phyloP scores from a whole-genome alignment of 2,888 invertebrate genomes.

The Scaptomyza parva region DNA sequence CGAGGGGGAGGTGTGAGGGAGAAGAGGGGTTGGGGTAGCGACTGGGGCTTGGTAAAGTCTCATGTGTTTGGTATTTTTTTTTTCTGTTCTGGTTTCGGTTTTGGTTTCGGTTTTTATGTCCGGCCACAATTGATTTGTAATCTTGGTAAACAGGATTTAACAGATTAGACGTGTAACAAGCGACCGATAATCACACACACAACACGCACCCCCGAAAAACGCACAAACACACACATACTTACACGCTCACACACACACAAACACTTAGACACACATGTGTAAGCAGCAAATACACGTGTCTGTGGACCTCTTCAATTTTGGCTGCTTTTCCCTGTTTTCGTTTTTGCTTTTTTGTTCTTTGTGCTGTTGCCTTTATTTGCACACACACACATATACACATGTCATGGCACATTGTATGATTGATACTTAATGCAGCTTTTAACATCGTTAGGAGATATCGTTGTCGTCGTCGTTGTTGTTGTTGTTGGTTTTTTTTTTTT shows the following conservation, averaged over 20 bases:
- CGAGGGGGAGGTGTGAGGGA: too few species aligned
- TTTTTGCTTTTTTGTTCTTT: slow-evolving; percentile 32
- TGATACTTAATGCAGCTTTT: slow-evolving; percentile 78
- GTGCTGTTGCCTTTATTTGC: slow-evolving; percentile 7
- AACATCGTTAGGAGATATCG: slow-evolving; percentile 70
- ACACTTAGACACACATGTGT: slow-evolving; percentile 4
- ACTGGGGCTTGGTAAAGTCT: slow-evolving; percentile 8
- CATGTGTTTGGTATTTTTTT: slow-evolving; percentile 45
- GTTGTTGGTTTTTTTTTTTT: slow-evolving; percentile 14
- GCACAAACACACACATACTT: neutral
- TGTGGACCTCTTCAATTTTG: slow-evolving; percentile 61
- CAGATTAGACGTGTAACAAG: slow-evolving; percentile 80
- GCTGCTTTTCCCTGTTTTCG: slow-evolving; percentile 26
- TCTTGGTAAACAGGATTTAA: slow-evolving; percentile 80
- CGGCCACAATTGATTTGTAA: slow-evolving; percentile 79
- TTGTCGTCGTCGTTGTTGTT: slow-evolving; percentile 46
- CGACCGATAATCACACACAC: slow-evolving; percentile 74
- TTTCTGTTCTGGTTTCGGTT: neutral
- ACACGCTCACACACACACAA: slow-evolving; percentile 11
- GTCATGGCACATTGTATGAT: slow-evolving; percentile 53
- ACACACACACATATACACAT: slow-evolving; percentile 7
- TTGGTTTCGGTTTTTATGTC: slow-evolving; percentile 55
- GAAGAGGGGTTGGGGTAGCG: neutral
- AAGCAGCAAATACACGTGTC: slow-evolving; percentile 55
- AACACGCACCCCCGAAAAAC: slow-evolving; percentile 47